Percentiles rank a stretch among this genome's conserved stretches.
phyloP scores from a whole-genome alignment of 1,140 invertebrate species.

The Papilio machaon region DNA sequence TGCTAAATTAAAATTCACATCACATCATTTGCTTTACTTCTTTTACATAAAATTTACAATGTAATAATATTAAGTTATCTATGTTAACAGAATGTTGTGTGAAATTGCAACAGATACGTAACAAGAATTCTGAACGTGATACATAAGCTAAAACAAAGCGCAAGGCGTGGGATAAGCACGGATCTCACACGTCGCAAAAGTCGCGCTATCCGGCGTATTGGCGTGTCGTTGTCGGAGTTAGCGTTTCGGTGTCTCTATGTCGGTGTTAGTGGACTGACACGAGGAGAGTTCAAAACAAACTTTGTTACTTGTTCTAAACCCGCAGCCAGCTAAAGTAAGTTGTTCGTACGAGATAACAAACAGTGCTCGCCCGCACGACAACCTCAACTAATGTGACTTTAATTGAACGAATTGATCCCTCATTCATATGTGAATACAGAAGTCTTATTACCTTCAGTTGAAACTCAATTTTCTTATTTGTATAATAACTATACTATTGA shows the following conservation, averaged over 20 bases:
- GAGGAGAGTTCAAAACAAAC: constrained; percentile 36
- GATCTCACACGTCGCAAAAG: constrained; percentile 22
- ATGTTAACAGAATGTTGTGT: background rate
- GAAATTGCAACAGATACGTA: constrained; percentile 12
- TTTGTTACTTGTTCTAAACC: constrained; percentile 38
- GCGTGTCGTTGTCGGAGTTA: constrained; percentile 3
- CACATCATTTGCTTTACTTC: too few species aligned
- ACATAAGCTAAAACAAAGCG: constrained; percentile 21
- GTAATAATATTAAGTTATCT: background rate
- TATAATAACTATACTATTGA: too few species aligned
- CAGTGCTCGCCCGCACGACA: background rate
- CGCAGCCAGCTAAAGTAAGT: constrained; percentile 26
- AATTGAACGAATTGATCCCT: constrained; percentile 1
- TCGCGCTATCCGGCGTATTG: constrained; percentile 27
- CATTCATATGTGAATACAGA: background rate
- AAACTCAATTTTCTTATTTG: too few species aligned
- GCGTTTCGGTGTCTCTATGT: background rate
- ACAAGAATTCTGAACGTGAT: constrained; percentile 14
- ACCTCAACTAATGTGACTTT: constrained; percentile 22
- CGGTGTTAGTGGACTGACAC: constrained; percentile 30
- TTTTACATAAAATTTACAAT: background rate
- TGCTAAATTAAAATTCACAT: too few species aligned
- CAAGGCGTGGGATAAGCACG: constrained; percentile 26
- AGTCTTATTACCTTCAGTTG: background rate
- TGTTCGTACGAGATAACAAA: constrained; percentile 36